Evolutionary conservation across 2,113 vertebrate genomes (phyloP), one percentile per base, ranked within the genome.

Genomic region (Micromys minutus): DNA sequence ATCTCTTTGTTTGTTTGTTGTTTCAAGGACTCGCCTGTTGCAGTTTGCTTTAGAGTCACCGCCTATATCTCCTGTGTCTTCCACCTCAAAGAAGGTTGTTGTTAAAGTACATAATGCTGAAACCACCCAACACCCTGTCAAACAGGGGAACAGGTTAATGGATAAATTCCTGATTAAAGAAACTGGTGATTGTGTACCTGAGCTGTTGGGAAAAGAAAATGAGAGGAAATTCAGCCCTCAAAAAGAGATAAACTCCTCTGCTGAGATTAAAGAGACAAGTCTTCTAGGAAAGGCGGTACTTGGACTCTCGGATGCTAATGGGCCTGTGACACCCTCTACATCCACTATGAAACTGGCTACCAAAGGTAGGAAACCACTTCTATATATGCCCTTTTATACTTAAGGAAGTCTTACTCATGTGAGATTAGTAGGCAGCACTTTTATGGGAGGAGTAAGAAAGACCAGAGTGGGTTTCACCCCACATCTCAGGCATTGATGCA

Each of bases 311-410:
- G 57, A 83, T 52, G 34, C 55, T 4, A 19, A 12, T 42, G 90
- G 57, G 55, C 83, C 59, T 22, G 98, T 97, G 36, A 98, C 97
- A 36, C 99, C 99, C 1, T 99, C 99, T 19, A 98, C 98, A 0
- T 98, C 99, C 26, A 86, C 98, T 57, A n/a, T 94, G 0, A 99
- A 99, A 97, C 98, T 96, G 0, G 86, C 96, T 10, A 92, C 96
- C 76, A 99, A 99, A 99, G 99, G 99, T 99, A 98, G 98, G 95
- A 95, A 39, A 31, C 36, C 31, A n/a, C 50, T 87, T 85, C 96
- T 76, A 7, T 29, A 1, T 85, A 8, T 76, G 59, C 39, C 22
- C 71, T 92, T 87, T 81, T 81, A 47, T 79, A 77, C 63, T 67
- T 67, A 52, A 42, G 81, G 71, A 72, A 72, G 36, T 94, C 34